phyloP scores from a whole-genome alignment of 2,797 vertebrate species.

The Tinamus major region DNA sequence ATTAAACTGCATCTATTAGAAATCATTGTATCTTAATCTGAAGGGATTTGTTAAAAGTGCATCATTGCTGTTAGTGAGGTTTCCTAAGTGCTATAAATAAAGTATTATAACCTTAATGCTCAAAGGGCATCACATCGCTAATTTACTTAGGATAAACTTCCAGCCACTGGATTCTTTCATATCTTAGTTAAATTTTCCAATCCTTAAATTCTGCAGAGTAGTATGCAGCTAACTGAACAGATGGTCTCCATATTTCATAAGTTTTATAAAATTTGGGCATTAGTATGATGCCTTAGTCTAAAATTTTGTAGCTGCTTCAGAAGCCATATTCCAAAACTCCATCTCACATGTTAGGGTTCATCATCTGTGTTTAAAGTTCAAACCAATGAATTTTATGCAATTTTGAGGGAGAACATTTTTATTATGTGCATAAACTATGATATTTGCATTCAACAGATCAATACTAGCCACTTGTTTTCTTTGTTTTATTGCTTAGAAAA shows the following conservation, averaged over 20 bases:
- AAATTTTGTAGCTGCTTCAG: constrained; percentile 25
- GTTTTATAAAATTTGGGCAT: constrained; percentile 31
- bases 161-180: constrained; percentile 19
- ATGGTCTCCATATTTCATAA: constrained; percentile 11
- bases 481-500: background rate
- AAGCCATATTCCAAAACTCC: background rate
- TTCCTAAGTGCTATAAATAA: background rate
- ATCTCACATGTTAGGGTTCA: background rate
- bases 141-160: constrained; percentile 20
- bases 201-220: constrained; percentile 1
- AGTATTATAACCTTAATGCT: background rate
- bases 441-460: background rate
- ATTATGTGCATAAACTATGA: background rate
- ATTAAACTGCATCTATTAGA: background rate
- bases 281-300: constrained; percentile 8
- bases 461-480: background rate
- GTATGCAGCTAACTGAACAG: constrained; percentile 32
- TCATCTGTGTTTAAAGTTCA: background rate
- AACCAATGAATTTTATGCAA: background rate
- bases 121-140: background rate
- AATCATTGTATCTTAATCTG: background rate
- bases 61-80: background rate
- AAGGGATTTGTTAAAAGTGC: background rate
- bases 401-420: background rate
- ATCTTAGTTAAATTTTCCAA: constrained; percentile 33